These are phyloP conservation scores for Calephelis perditalis DNA, from an alignment of 2,888 invertebrate species.

Conservation along the genomic window DNA sequence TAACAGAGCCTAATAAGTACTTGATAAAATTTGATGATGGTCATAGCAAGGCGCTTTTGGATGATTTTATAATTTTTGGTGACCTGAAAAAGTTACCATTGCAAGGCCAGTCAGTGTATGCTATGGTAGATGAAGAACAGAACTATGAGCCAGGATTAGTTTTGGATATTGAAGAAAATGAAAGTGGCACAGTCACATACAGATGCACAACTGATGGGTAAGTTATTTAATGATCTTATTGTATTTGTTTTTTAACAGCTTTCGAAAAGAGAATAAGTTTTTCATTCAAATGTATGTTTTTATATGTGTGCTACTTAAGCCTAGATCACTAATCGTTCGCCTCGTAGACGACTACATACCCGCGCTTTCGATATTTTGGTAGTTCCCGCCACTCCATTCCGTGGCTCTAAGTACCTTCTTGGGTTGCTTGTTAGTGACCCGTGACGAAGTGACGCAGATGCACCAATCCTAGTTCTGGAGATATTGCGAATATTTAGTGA, in stretches of 20 bases:
- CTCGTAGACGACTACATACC: too few species aligned
- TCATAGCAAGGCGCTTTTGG: slow-evolving; percentile 74
- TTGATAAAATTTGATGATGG: slow-evolving; percentile 82
- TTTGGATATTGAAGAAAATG: slow-evolving; percentile 62
- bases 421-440: too few species aligned
- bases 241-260: background rate
- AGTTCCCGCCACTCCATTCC: too few species aligned
- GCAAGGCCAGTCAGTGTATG: slow-evolving; percentile 75
- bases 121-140: slow-evolving; percentile 72
- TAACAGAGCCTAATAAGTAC: slow-evolving; percentile 78
- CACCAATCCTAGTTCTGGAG: too few species aligned
- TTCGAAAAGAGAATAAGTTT: slow-evolving; percentile 7
- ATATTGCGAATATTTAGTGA: too few species aligned
- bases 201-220: slow-evolving; percentile 70
- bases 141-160: slow-evolving; percentile 75
- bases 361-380: too few species aligned
- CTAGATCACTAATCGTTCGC: too few species aligned
- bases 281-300: too few species aligned
- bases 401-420: too few species aligned
- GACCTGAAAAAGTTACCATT: slow-evolving; percentile 69
- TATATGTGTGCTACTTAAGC: too few species aligned
- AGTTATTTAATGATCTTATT: slow-evolving; percentile 32
- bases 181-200: slow-evolving; percentile 63
- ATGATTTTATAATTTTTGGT: slow-evolving; percentile 80
- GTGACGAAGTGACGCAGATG: too few species aligned